phyloP scores from a whole-genome alignment of 23 tunicate species.

The Halocynthia roretzi region DNA sequence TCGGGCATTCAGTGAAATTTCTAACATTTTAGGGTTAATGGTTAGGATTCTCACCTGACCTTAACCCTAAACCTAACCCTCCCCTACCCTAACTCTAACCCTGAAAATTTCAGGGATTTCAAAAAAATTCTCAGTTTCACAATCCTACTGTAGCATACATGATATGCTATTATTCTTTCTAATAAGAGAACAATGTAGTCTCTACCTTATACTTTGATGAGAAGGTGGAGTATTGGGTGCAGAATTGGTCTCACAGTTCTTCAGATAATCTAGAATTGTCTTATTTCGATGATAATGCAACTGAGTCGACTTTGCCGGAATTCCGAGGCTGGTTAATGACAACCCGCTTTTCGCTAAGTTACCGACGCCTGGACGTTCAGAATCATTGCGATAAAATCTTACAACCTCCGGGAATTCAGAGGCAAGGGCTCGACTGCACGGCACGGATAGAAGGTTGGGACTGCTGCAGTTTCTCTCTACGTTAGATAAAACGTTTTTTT shows the following conservation, averaged over 20 bases:
- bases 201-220: neutral
- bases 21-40: no score
- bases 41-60: no score
- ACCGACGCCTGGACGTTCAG: neutral
- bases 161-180: neutral
- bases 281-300: no score
- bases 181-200: neutral
- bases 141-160: neutral
- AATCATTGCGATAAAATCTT: slow-evolving; percentile 5
- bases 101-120: neutral
- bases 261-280: no score
- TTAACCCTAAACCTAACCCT: no score
- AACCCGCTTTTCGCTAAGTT: neutral
- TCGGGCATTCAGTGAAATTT: no score
- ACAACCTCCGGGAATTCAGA: slow-evolving; percentile 9
- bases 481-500: neutral
- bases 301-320: no score
- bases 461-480: neutral
- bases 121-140: neutral
- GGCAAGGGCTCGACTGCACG: slow-evolving; percentile 3
- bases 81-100: no score
- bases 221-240: neutral
- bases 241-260: neutral
- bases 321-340: neutral
- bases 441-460: neutral